Conservation (phyloP, 2,113 vertebrate genomes). For the Myxocyprinus asiaticus region DNA sequence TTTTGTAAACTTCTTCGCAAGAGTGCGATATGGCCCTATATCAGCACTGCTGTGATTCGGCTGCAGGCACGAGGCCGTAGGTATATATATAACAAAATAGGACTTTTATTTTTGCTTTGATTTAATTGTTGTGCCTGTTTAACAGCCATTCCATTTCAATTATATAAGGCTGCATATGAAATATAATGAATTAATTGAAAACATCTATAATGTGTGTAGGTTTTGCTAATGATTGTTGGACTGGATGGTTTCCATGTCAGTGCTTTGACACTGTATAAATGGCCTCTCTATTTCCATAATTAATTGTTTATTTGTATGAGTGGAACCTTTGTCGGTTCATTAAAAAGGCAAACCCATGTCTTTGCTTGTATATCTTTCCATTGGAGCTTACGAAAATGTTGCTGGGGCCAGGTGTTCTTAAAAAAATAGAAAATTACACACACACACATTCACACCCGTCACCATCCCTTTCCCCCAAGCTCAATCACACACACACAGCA, state of each 20-base stretch:
- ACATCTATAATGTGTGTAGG: not conserved
- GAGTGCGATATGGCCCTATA: no score
- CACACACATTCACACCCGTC: conserved; percentile 6
- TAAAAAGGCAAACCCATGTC: conserved; percentile 55
- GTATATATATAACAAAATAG: no score
- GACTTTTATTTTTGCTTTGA: no score
- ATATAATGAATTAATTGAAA: not conserved
- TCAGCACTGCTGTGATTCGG: no score
- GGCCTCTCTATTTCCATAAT: conserved; percentile 62
- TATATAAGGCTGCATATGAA: not conserved
- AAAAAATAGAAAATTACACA: conserved; percentile 42
- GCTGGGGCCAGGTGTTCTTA: conserved; percentile 40
- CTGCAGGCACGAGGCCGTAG: no score
- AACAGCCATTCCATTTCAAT: no score
- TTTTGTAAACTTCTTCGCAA: no score
- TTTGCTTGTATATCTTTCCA: conserved; percentile 66
- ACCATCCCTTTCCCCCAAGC: no score
- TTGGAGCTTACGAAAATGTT: conserved; percentile 57
- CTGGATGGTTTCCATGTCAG: conserved; percentile 6
- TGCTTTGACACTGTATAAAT: conserved; percentile 56
- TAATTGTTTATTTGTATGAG: conserved; percentile 76
- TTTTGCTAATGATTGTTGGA: conserved; percentile 34
- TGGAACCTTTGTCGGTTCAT: conserved; percentile 74
- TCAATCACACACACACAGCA: conserved; percentile 35
- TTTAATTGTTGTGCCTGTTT: no score